A percentile compares a stretch with the other conserved stretches of the same genome.
These are phyloP conservation scores for Ecliptopera silaceata DNA, from an alignment of 2,888 invertebrate genomes.

Conservation along the genomic window DNA sequence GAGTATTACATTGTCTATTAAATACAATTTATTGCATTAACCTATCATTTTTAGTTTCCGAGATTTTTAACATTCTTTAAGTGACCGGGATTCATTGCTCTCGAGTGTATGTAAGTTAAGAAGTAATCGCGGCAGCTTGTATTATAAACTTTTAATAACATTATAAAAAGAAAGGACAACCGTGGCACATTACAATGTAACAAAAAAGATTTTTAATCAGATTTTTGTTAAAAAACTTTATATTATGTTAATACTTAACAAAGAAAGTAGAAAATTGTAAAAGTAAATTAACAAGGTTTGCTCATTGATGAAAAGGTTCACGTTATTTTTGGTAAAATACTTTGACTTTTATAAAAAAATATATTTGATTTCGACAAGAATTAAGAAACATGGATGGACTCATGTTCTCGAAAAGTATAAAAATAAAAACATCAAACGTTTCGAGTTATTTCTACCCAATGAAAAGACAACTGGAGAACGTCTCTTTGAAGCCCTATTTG, in stretches of 20 bases:
- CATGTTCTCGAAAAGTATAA: constrained; percentile 18
- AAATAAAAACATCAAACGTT: constrained; percentile 14
- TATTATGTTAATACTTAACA: neutral
- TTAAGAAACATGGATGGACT: constrained; percentile 15
- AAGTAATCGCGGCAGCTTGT: too few relatives aligned
- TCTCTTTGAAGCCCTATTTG: constrained; percentile 8
- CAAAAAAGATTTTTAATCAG: too few relatives aligned
- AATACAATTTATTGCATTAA: too few relatives aligned
- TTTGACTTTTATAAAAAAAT: constrained; percentile 9
- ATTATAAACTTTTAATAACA: too few relatives aligned
- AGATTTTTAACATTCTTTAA: too few relatives aligned
- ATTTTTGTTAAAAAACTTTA: too few relatives aligned
- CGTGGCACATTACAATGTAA: too few relatives aligned
- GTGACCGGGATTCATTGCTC: too few relatives aligned
- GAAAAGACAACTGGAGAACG: constrained; percentile 3
- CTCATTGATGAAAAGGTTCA: neutral
- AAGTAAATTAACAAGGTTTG: neutral
- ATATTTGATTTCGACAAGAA: constrained; percentile 5
- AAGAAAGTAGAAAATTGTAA: neutral
- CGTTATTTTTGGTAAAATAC: constrained; percentile 4
- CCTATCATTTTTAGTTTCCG: too few relatives aligned
- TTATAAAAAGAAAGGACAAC: too few relatives aligned
- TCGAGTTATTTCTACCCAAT: constrained; percentile 5
- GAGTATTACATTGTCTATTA: too few relatives aligned
- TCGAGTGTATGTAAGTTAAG: too few relatives aligned